These are phyloP conservation scores for Scytalopus superciliaris DNA, from an alignment of 2,113 vertebrate genomes.

Conservation along the genomic window DNA sequence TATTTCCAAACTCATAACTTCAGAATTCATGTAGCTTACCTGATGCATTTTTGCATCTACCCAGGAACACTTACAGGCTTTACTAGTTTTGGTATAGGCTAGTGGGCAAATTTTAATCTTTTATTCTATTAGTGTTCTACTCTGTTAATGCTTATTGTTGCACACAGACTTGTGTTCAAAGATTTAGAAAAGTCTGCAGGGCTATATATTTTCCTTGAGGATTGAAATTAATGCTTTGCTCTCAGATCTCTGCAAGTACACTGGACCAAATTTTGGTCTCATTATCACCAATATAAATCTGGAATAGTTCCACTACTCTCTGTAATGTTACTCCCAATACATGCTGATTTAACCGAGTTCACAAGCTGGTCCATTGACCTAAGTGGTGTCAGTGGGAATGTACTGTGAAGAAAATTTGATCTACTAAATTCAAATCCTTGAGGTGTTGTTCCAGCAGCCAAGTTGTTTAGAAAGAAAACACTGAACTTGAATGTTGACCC, in stretches of 20 bases:
- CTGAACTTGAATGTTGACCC: conserved; percentile 63
- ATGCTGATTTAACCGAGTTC: conserved; percentile 61
- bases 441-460: conserved; percentile 63
- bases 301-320: conserved; percentile 48
- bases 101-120: not conserved
- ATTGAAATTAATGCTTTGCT: not conserved
- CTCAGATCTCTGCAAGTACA: not conserved
- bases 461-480: conserved; percentile 66
- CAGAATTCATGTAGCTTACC: not conserved
- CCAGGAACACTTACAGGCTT: not conserved
- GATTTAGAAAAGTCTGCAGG: not conserved
- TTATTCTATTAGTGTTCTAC: not conserved
- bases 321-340: conserved; percentile 52
- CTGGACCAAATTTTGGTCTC: conserved; percentile 45
- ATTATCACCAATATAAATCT: conserved; percentile 56
- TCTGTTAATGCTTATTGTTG: not conserved
- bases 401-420: conserved; percentile 61
- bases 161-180: not conserved
- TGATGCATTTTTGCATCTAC: not conserved
- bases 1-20: not conserved
- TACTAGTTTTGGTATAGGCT: not conserved
- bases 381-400: conserved; percentile 62
- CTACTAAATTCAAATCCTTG: conserved; percentile 67
- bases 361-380: conserved; percentile 68
- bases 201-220: not conserved